Base-by-base conservation (phyloP, 2,113 vertebrate species). In the Carassius carassius region DNA sequence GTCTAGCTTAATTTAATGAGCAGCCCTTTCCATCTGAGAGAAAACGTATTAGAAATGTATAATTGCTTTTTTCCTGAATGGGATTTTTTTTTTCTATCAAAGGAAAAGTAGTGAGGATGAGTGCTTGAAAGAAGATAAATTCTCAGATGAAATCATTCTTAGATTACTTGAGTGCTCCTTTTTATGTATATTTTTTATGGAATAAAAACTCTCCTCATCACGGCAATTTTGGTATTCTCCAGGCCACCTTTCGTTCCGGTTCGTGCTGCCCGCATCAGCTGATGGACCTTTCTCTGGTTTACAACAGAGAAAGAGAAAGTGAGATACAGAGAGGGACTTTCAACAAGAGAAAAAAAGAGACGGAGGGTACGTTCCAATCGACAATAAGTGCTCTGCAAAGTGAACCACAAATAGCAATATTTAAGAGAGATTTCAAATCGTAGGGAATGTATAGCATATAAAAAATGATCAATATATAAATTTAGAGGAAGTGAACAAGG, bases 201-300 rank as follows among this genome's bases (percentile, higher is more conserved):
- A 99, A 98, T 6, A 96, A 95, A 95, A 44, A 98, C 97, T 88
- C 93, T 95, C 54, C 96, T 93, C 96, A 99, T 96, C 86, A 99
- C 96, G 0, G 98, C 98, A 0, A 97, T 96, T 88, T 95, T 95
- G 3, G 98, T 99, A 91, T 97, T 97, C 92, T 99, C 98, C 82
- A 99, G 93, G 19, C 98, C 97, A 2, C 97, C 98, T 93, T 96
- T 97, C 9, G 97, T 99, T 78, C 97, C 97, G 0, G 96, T 98
- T 65, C 93, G 96, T 56, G 98, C 97, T 0, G 98, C 98, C 91
- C 95, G 97, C 98, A 99, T 99, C 89, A 99, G 92, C 92, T 99
- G 97, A 0, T 98, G 97, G 92, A 99, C 96, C 98, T 99, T n/a
- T n/a, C n/a, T n/a, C n/a, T n/a, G 16, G 23, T 16, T 62, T 41